Evolutionary conservation across 1,140 invertebrate genomes (phyloP).

Genomic region (Scaptomyza montana): DNA sequence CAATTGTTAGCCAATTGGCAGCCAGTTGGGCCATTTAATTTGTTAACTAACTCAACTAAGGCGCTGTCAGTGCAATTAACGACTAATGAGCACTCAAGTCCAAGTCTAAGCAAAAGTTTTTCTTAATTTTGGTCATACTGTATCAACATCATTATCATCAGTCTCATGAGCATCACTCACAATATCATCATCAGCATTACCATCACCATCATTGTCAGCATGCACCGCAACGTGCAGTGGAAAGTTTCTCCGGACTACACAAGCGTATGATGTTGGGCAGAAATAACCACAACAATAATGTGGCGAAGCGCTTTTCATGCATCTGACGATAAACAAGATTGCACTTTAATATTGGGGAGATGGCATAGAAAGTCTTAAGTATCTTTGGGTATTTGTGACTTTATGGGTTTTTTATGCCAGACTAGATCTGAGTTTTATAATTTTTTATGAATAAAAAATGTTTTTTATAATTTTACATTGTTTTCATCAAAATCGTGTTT

Average conservation of each 20-base stretch:
- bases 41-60: conserved; percentile 54
- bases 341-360: conserved; percentile 24
- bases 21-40: conserved; percentile 48
- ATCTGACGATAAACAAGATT: conserved; percentile 48
- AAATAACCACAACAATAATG: conserved; percentile 58
- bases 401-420: no score
- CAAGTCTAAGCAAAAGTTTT: conserved; percentile 35
- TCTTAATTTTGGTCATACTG: conserved; percentile 32
- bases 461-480: no score
- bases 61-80: conserved; percentile 45
- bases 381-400: no score
- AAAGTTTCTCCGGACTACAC: no score
- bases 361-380: conserved; percentile 3
- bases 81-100: conserved; percentile 46
- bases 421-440: no score
- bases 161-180: background rate
- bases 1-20: conserved; percentile 40
- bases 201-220: no score
- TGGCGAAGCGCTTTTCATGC: conserved; percentile 54
- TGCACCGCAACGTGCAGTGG: no score
- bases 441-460: no score
- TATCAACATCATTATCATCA: conserved; percentile 22
- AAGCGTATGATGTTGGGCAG: conserved; percentile 42
- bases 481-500: no score
- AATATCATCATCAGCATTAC: conserved; percentile 14